These are phyloP conservation scores for Vidua chalybeata DNA, from an alignment of 2,113 vertebrate species.

Conservation along the genomic window DNA sequence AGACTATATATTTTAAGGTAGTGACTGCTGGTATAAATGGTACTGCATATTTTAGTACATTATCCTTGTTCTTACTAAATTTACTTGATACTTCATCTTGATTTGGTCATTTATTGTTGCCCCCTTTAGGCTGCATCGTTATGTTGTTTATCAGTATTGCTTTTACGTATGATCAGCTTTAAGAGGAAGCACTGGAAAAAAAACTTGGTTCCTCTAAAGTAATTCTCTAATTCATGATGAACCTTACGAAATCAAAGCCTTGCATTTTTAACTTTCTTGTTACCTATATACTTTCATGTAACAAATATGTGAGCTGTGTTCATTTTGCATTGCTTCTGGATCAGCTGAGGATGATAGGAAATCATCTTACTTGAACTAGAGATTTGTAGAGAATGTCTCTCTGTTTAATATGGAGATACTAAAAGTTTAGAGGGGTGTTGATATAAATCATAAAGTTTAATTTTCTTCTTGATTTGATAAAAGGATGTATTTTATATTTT, in stretches of 20 bases:
- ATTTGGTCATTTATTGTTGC: background rate
- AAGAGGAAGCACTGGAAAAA: background rate
- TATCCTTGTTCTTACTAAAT: background rate
- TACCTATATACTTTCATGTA: fast-evolving
- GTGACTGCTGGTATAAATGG: background rate
- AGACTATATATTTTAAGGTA: background rate
- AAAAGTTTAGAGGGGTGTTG: background rate
- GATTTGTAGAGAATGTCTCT: background rate
- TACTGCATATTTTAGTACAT: background rate
- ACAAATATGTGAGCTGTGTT: background rate
- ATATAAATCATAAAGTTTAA: background rate
- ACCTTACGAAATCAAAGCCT: background rate
- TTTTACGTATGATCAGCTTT: background rate
- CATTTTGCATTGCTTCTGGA: background rate
- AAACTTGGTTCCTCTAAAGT: background rate
- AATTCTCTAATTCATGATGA: background rate
- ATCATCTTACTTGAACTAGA: background rate
- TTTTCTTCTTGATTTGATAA: background rate
- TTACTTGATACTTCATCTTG: background rate
- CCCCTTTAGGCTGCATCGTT: background rate
- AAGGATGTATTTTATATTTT: background rate
- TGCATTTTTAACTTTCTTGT: background rate
- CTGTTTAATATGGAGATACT: background rate
- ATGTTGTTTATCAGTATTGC: background rate
- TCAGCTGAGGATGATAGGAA: background rate